phyloP scores from a whole-genome alignment of 2,888 invertebrate genomes.

The Hydrotaea cyrtoneurina region DNA sequence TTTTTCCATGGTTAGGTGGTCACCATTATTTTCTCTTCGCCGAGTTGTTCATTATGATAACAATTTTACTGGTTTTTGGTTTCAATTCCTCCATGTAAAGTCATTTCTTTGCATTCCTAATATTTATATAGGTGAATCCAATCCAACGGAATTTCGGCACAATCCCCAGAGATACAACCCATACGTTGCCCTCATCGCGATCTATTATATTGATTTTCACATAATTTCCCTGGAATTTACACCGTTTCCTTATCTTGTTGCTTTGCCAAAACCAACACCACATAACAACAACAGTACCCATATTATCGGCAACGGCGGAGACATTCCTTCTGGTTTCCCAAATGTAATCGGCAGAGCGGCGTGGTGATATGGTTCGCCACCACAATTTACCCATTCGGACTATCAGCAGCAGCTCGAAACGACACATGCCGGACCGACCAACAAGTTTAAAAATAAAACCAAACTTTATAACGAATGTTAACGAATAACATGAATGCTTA shows the following conservation, averaged over 20 bases:
- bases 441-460: constrained; percentile 49
- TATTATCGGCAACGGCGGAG: background rate
- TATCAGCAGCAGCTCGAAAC: constrained; percentile 9
- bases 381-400: background rate
- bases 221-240: constrained; percentile 40
- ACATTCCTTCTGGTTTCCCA: constrained; percentile 2
- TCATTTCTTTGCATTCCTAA: too few species aligned
- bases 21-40: too few species aligned
- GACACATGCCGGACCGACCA: constrained; percentile 36
- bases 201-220: constrained; percentile 25
- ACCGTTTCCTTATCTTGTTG: constrained; percentile 15
- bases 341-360: background rate
- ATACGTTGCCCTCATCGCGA: background rate
- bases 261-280: background rate
- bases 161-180: too few species aligned
- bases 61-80: too few species aligned
- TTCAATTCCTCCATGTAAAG: too few species aligned
- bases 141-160: too few species aligned
- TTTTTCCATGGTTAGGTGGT: too few species aligned
- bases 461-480: constrained; percentile 55
- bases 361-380: background rate
- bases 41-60: too few species aligned
- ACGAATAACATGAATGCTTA: constrained; percentile 41
- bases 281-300: background rate
- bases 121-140: too few species aligned